Conservation (phyloP, 2,797 vertebrate species). For the Synanceia verrucosa region DNA sequence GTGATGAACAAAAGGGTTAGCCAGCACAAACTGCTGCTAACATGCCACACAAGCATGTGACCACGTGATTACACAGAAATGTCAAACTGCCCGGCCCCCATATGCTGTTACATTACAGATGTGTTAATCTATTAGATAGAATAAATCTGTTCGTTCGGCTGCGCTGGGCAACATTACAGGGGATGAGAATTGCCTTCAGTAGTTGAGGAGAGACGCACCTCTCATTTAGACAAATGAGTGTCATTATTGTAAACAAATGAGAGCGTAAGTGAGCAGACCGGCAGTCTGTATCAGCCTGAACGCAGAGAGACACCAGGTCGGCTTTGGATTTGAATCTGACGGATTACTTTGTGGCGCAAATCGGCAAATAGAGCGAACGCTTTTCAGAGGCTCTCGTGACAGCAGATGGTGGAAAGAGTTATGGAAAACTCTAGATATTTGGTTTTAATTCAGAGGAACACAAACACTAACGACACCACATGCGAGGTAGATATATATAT, state of each 20-base stretch:
- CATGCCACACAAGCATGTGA: neutral
- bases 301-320: neutral
- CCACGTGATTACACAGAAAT: neutral
- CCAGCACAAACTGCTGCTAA: neutral
- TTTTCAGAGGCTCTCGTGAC: neutral
- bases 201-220: constrained; percentile 14
- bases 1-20: no score
- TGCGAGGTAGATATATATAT: neutral
- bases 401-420: neutral
- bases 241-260: constrained; percentile 50
- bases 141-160: constrained; percentile 26
- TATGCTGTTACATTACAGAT: neutral
- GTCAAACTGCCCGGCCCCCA: neutral
- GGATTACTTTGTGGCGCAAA: neutral
- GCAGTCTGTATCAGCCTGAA: neutral
- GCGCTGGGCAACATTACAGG: constrained; percentile 30
- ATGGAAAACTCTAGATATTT: neutral
- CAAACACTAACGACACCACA: neutral
- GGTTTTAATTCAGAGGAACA: neutral
- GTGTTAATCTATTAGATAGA: constrained; percentile 21
- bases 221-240: constrained; percentile 47
- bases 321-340: neutral
- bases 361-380: neutral
- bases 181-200: constrained; percentile 37
- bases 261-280: constrained; percentile 18